Evolutionary conservation across 2,797 vertebrate genomes (phyloP), one percentile per base, ranked within the genome.

Genomic region (Sphenopsis melanotis): DNA sequence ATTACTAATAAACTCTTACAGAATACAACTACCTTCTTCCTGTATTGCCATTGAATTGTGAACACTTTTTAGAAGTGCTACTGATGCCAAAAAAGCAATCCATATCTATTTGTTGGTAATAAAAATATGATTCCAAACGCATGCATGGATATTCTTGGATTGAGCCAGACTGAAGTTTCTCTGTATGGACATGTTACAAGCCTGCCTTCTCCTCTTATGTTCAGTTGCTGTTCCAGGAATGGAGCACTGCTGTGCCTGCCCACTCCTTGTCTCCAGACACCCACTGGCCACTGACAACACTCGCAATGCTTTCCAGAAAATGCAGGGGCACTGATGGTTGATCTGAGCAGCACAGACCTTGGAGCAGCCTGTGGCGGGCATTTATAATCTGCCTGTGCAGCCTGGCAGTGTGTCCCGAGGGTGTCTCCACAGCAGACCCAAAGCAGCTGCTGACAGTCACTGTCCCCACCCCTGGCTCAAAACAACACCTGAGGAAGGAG

Each of bases 311-410:
- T 86, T 50, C 69, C 32, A 41, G 57, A 66, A 61, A 55, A 18
- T 5, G 34, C 32, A 36, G 4, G 34, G 70, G 83, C 69, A 41
- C 22, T 1, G 64, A 2, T 47, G 44, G 72, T 7, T 56, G 69
- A 4, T 74, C 20, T 52, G 15, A 69, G 18, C 21, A 24, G 30
- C 0, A 0, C 47, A n/a, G 3, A 27, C 26, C 29, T 12, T 7
- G 42, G 44, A 68, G 65, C 27, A 29, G 29, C 57, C 57, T 3
- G 56, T 17, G 32, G 8, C 37, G 83, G 84, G 1, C 57, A 3
- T 91, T 86, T 42, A 4, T 19, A 46, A 42, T 12, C 18, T 14
- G 34, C 4, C 27, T 8, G 47, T 6, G 60, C 71, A 71, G 66
- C 53, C 42, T 10, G 15, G 2, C 5, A 21, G 9, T 18, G 23